These are phyloP conservation scores for Phrynosoma blainvillii DNA, from an alignment of 2,113 vertebrate genomes.

Conservation along the genomic window DNA sequence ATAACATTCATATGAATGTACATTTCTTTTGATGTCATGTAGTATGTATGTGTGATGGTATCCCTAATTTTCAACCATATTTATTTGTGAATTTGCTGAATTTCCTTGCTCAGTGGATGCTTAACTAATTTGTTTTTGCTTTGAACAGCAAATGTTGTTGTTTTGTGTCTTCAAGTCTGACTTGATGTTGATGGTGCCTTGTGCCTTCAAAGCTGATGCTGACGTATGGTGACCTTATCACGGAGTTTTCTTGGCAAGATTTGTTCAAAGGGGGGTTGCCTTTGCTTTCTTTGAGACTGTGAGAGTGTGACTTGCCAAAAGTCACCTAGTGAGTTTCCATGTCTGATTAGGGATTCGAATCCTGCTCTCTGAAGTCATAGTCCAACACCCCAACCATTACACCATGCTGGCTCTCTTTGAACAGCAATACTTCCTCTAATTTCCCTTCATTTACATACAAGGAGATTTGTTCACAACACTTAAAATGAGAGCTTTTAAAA, in stretches of 20 bases:
- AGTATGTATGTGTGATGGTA: not conserved
- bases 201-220: not conserved
- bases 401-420: not conserved
- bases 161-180: not conserved
- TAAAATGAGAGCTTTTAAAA: constrained; percentile 15
- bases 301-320: no score
- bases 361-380: no score
- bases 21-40: constrained; percentile 1
- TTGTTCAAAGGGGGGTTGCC: no score
- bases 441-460: constrained; percentile 40
- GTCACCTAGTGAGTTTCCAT: no score
- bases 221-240: no score
- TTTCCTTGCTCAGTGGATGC: not conserved
- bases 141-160: constrained; percentile 15
- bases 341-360: no score
- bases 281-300: no score
- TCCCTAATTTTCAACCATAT: not conserved
- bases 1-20: rapidly evolving
- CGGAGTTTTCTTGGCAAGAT: no score
- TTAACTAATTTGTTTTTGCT: constrained; percentile 43
- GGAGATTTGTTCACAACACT: constrained; percentile 12
- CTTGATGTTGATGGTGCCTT: no score
- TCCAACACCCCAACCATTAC: no score
- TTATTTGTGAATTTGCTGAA: constrained; percentile 27
- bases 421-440: constrained; percentile 18